phyloP scores from a whole-genome alignment of 2,888 invertebrate species.

The Trichogramma evanescens region DNA sequence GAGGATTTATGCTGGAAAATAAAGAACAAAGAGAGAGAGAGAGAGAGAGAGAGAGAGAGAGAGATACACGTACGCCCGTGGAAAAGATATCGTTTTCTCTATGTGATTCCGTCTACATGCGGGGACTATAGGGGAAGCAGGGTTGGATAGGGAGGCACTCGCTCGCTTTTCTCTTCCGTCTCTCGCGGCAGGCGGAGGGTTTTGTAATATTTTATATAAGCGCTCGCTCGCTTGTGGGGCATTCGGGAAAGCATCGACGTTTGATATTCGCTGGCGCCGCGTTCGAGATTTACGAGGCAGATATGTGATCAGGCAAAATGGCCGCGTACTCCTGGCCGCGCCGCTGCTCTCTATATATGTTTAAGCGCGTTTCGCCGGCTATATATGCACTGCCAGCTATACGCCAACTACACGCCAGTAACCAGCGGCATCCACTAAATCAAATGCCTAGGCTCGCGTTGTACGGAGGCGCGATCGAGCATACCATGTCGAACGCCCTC shows the following conservation, averaged over 20 bases:
- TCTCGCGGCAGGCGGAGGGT: conserved; percentile 24
- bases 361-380: too few relatives aligned
- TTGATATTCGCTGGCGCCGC: conserved; percentile 44
- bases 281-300: conserved; percentile 47
- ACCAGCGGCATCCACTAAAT: conserved; percentile 36
- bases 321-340: conserved; percentile 28
- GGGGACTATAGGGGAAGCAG: background rate
- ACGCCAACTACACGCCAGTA: too few relatives aligned
- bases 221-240: conserved; percentile 33
- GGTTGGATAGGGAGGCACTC: background rate
- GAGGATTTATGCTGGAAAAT: background rate
- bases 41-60: conserved; percentile 10
- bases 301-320: conserved; percentile 48
- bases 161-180: too few relatives aligned
- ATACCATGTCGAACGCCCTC: too few relatives aligned
- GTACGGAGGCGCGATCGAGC: background rate
- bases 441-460: conserved; percentile 34
- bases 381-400: too few relatives aligned
- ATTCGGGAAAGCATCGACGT: conserved; percentile 43
- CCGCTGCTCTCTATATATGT: too few relatives aligned
- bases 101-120: background rate
- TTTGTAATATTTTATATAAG: conserved; percentile 43
- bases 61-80: conserved; percentile 4
- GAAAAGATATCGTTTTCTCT: background rate
- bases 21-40: conserved; percentile 5